Evolutionary conservation across 64 coral and sea anemone species (phyloP), one percentile per base, ranked within the genome.

Genomic region (Hydrozoanthus tunicans): DNA sequence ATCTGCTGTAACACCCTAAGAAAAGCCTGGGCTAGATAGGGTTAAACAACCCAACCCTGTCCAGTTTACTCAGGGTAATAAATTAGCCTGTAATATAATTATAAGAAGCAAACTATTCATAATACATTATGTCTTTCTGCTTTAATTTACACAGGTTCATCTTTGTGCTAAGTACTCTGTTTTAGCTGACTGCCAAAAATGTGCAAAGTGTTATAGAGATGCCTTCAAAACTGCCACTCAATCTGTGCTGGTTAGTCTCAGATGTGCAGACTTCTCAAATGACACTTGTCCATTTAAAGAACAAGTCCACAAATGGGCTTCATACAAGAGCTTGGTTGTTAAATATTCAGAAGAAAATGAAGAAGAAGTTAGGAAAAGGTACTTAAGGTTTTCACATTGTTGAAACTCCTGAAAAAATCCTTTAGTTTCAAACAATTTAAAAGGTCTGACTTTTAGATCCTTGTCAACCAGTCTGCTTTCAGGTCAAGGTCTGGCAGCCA

Each of bases 171-270:
- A 88, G 51, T 88, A 88, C 26, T 59, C 55, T 5, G 13, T 72
- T 73, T 56, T 88, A 59, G 84, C 84, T 15, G 84, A 88, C 6
- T 88, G 84, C 5, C 84, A 88, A 69, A 88, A 88, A 32, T 58
- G 84, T 59, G 84, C 69, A 24, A 74, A 74, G 17, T 88, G 69
- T 56, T 74, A 88, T 17, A 32, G 14, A 58, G 70, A 60, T 88
- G 84, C 84, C 25, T 54, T 88, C 12, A 25, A 88, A 12, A 74
- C 84, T 88, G 5, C 25, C 84, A 59, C 66, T 23, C 24, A 73
- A 60, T 13, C 84, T 73, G 25, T 73, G 10, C 9, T 73, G 6
- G 56, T 88, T 74, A 73, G 56, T 24, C 68, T 73, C 67, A 88
- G 56, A 59, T 59, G 23, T 14, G 17, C 67, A 88, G 24, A 74